Evolutionary conservation across 2,888 invertebrate genomes (phyloP), one percentile per base, ranked within the genome.

Genomic region (Drosophila koepferae): DNA sequence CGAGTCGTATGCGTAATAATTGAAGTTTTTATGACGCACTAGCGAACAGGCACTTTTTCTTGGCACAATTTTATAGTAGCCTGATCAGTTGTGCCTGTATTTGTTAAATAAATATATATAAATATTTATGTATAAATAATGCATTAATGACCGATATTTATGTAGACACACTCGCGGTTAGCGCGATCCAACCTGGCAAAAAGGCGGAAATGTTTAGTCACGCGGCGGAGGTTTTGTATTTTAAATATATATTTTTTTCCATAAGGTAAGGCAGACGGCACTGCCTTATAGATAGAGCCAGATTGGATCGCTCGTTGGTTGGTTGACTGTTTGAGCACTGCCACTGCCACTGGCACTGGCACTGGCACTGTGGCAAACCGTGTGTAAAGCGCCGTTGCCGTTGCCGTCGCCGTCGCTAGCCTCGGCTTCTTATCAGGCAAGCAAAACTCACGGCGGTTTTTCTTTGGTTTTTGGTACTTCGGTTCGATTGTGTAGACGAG

Each of bases 371-470:
- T 58, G 51, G 44, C 48, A 65, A 70, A 65, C 18, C 43, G 64
- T 38, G 44, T 44, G 44, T 44, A 44, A 44, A 20, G 44, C 31
- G 55, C 48, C 56, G 56, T 51, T 9, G 40, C 34, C 60, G 62
- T 16, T 0, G 20, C 36, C 53, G 53, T 20, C 34, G 40, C 40
- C 56, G 53, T 43, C 18, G 34, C 58, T 63, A 58, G 59, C 44
- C 40, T 43, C 71, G 71, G 40, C 44, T 64, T 64, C 79, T 79
- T 79, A 79, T 79, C 79, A 80, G 72, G 38, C 70, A 46, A 77
- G 65, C 70, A 49, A 77, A 77, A 74, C 53, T 66, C 74, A 70
- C 75, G 77, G 74, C 77, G 74, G 72, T 72, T 79, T 85, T 68
- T 46, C 44, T 58, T 82, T 74, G 58, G 55, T 67, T 80, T 51